phyloP scores from a whole-genome alignment of 2,113 vertebrate genomes.

The Hydropotes inermis region DNA sequence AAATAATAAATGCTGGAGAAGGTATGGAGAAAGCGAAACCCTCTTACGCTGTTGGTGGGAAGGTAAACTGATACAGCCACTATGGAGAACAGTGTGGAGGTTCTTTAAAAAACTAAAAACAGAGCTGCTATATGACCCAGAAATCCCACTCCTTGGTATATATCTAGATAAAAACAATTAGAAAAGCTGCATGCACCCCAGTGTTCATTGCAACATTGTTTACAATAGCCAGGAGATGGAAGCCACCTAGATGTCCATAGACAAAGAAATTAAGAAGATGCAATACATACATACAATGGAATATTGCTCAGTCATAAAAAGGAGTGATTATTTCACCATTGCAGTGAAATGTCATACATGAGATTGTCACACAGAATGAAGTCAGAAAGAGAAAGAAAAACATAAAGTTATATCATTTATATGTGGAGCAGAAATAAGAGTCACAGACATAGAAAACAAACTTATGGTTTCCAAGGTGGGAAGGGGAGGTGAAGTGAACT shows the following conservation, averaged over 20 bases:
- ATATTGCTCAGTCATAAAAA: background rate
- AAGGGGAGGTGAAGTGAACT: background rate
- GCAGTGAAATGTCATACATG: background rate
- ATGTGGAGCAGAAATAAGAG: background rate
- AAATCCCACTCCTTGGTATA: background rate
- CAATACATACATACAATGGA: background rate
- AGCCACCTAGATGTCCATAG: background rate
- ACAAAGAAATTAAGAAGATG: background rate
- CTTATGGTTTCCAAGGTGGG: background rate
- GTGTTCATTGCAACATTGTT: background rate
- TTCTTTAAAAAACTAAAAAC: background rate
- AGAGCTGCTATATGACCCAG: background rate
- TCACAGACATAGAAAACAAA: background rate
- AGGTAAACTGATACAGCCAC: background rate
- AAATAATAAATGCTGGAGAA: background rate
- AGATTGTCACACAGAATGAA: background rate
- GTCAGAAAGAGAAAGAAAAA: background rate
- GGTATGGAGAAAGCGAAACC: background rate
- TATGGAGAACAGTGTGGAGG: background rate
- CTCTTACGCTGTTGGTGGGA: background rate
- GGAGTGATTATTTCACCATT: background rate
- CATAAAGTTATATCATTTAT: background rate
- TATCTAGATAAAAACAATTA: background rate
- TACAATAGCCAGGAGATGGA: background rate
- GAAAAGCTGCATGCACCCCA: background rate